Evolutionary conservation across 2,113 vertebrate genomes (phyloP).

Genomic region (Eonycteris spelaea): DNA sequence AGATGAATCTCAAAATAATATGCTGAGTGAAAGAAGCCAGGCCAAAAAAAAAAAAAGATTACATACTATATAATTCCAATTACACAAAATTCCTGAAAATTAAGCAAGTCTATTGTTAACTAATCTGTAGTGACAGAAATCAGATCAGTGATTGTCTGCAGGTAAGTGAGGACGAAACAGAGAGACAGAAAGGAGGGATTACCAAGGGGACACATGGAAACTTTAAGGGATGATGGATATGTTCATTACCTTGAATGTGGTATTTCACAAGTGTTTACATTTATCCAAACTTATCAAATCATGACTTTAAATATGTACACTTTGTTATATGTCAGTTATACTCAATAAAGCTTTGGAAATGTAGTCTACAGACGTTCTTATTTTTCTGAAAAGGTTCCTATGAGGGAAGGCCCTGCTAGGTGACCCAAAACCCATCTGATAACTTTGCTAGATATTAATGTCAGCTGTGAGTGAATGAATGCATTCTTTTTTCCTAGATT

Average conservation of each 20-base stretch:
- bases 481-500: not conserved
- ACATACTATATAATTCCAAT: not conserved
- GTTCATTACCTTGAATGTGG: not conserved
- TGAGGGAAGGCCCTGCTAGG: not conserved
- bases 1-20: constrained; percentile 21
- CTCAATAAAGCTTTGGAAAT: not conserved
- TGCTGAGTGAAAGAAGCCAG: not conserved
- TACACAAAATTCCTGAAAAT: constrained; percentile 6
- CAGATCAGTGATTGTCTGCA: not conserved
- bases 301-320: not conserved
- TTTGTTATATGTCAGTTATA: not conserved
- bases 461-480: not conserved
- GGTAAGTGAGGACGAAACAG: not conserved
- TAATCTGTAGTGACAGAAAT: not conserved
- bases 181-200: not conserved
- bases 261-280: not conserved
- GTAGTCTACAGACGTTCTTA: not conserved
- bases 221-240: not conserved
- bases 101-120: not conserved
- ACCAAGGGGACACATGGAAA: not conserved
- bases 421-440: not conserved
- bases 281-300: not conserved
- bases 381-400: not conserved
- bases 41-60: not conserved
- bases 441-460: constrained; percentile 18